These are phyloP conservation scores for Ganaspis brasiliensis DNA, from an alignment of 2,888 invertebrate genomes.

Conservation along the genomic window DNA sequence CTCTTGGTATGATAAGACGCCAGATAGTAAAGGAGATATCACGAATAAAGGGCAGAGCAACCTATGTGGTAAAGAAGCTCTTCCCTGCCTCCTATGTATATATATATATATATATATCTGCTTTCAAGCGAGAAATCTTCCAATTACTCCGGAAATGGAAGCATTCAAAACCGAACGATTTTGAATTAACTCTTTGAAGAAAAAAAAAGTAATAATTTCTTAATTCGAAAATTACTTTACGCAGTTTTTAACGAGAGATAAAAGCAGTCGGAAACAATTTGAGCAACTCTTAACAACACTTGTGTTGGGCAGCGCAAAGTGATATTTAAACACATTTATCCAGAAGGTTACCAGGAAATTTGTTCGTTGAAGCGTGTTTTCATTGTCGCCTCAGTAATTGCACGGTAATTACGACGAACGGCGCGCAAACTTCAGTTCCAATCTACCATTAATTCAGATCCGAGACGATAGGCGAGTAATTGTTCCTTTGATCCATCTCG, in stretches of 20 bases:
- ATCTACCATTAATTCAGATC: constrained; percentile 35
- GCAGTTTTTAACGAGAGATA: no score
- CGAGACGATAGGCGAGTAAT: constrained; percentile 36
- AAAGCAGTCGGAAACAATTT: no score
- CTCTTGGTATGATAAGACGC: constrained; percentile 14
- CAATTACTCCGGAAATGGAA: no score
- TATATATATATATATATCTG: no score
- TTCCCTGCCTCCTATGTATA: no score
- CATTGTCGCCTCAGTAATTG: constrained; percentile 70
- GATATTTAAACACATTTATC: constrained; percentile 64
- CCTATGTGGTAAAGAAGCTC: neutral
- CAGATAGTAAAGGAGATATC: constrained; percentile 2
- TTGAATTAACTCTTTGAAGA: no score
- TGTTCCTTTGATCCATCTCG: constrained; percentile 37
- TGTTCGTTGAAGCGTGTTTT: constrained; percentile 63
- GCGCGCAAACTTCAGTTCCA: constrained; percentile 64
- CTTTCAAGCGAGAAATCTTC: no score
- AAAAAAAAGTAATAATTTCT: no score
- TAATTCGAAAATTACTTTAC: no score
- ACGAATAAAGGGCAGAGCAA: constrained; percentile 7
- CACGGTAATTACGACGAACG: constrained; percentile 66
- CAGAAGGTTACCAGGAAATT: constrained; percentile 56
- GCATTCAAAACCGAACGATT: no score
- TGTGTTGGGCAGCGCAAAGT: constrained; percentile 58
- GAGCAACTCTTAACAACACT: neutral